A percentile compares a stretch with the other conserved stretches of the same genome.
phyloP scores from a whole-genome alignment of 2,113 vertebrate genomes.

The Paraplagusia blochii region DNA sequence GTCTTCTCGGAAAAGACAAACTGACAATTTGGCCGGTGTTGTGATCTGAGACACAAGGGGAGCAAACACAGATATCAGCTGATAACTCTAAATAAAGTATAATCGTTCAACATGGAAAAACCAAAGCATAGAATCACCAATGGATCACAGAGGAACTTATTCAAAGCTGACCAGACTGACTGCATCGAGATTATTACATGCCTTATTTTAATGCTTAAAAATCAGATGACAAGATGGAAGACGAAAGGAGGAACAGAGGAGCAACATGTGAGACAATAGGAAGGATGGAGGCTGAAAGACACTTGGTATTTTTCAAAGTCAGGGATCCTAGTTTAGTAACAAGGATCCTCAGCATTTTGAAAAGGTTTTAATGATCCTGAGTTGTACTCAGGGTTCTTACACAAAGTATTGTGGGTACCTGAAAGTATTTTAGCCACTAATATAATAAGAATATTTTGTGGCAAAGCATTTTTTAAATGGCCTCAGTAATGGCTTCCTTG shows the following conservation, averaged over 20 bases:
- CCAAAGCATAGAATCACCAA: not conserved
- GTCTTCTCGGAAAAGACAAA: not conserved
- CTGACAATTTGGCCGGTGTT: not conserved
- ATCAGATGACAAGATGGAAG: constrained; percentile 61
- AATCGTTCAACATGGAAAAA: constrained; percentile 2
- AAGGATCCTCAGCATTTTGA: no score
- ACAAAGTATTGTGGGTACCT: no score
- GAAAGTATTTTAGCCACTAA: no score
- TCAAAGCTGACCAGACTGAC: not conserved
- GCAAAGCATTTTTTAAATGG: no score
- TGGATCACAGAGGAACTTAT: constrained; percentile 10
- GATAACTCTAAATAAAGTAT: constrained; percentile 1
- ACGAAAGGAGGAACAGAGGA: constrained; percentile 37
- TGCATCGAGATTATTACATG: not conserved
- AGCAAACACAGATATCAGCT: not conserved
- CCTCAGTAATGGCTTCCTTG: no score
- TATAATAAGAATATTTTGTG: no score
- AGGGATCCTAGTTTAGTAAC: no score
- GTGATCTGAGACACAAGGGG: not conserved
- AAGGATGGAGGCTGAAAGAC: constrained; percentile 48
- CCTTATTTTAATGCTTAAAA: constrained; percentile 18
- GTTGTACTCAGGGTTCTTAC: no score
- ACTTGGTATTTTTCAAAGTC: not conserved
- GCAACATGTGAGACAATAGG: constrained; percentile 21
- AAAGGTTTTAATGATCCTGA: no score